Percentiles rank a stretch among this genome's conserved stretches.
Conservation (phyloP, 2,113 vertebrate genomes). For the Protobothrops mucrosquamatus region DNA sequence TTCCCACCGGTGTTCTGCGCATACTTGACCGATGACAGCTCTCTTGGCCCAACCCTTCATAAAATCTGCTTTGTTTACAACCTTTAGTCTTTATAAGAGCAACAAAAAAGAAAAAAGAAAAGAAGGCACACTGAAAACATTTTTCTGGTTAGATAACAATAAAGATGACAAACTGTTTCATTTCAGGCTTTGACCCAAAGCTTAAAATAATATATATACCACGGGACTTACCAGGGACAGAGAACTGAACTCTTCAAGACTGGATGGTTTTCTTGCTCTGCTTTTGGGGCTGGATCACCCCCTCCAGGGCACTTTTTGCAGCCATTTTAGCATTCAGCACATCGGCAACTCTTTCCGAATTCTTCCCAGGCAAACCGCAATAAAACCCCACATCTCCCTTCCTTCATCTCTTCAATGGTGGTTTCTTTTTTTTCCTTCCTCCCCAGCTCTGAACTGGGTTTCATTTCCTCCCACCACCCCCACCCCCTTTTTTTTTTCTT, state of each 20-base stretch:
- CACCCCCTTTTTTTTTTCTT: neutral
- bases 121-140: neutral
- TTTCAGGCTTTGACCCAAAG: fast-evolving
- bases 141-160: fast-evolving
- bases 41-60: constrained; percentile 22
- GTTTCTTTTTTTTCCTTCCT: neutral
- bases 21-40: neutral
- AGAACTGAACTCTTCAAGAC: neutral
- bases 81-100: neutral
- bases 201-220: neutral
- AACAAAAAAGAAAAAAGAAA: neutral
- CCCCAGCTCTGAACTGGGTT: constrained; percentile 34
- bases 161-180: fast-evolving
- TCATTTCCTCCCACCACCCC: neutral
- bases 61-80: neutral
- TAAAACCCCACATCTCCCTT: constrained; percentile 34
- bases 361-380: neutral
- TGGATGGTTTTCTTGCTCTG: fast-evolving
- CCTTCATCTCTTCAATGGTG: constrained; percentile 43
- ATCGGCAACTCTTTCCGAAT: constrained; percentile 5
- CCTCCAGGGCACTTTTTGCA: constrained; percentile 1
- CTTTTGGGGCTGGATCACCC: neutral
- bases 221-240: constrained; percentile 18
- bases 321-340: constrained; percentile 21
- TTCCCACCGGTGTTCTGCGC: neutral